phyloP scores from a whole-genome alignment of 1,140 invertebrate species.

The Frieseomelitta varia region DNA sequence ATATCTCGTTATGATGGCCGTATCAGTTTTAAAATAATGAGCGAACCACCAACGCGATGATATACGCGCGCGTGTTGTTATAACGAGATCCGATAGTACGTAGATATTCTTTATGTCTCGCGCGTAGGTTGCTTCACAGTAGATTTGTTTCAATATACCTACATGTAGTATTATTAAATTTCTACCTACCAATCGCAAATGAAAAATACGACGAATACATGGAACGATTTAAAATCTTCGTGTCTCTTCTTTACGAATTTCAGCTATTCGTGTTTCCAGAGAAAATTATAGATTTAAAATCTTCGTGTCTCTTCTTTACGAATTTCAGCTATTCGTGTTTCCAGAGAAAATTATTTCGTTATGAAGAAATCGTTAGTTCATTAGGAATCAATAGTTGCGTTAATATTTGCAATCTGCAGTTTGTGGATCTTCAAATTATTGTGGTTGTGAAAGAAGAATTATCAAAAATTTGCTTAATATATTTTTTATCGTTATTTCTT shows the following conservation, averaged over 20 bases:
- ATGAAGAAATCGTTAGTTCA: too few species aligned
- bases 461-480: too few species aligned
- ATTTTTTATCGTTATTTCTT: too few species aligned
- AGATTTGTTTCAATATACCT: background rate
- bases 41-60: background rate
- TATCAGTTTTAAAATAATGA: slow-evolving; percentile 5
- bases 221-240: background rate
- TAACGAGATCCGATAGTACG: background rate
- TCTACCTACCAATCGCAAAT: background rate
- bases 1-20: background rate
- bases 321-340: too few species aligned
- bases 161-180: slow-evolving; percentile 17
- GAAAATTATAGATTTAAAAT: too few species aligned
- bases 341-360: too few species aligned
- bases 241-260: background rate
- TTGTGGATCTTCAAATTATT: too few species aligned
- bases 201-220: background rate
- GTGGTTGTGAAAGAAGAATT: too few species aligned
- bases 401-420: too few species aligned
- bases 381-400: too few species aligned
- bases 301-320: too few species aligned
- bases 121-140: background rate
- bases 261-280: too few species aligned
- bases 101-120: background rate
- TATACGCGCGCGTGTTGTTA: background rate